These are phyloP conservation scores for Oceanites oceanicus DNA, from an alignment of 2,113 vertebrate species.

Conservation along the genomic window DNA sequence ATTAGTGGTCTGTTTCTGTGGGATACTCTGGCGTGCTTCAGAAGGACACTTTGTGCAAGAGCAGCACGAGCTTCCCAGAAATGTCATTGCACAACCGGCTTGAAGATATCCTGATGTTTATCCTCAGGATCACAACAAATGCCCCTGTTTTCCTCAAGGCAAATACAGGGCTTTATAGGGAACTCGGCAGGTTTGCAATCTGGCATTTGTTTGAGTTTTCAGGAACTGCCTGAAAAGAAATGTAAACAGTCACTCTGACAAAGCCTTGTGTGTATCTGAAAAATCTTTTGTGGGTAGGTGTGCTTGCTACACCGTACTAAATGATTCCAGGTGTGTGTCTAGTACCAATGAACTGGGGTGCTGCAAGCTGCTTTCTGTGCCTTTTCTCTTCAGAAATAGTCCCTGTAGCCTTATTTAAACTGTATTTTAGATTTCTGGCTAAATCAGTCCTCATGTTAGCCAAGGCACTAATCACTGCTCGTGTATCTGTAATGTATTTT, in stretches of 20 bases:
- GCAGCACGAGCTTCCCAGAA: constrained; percentile 12
- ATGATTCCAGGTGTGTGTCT: neutral
- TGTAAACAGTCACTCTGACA: neutral
- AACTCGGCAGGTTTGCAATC: neutral
- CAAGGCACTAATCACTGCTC: neutral
- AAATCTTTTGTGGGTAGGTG: neutral
- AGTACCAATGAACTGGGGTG: accelerated
- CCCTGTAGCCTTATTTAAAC: neutral
- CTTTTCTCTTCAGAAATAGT: neutral
- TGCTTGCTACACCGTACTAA: neutral
- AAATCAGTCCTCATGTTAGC: neutral
- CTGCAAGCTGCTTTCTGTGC: neutral
- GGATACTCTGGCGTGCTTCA: neutral
- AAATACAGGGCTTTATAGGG: neutral
- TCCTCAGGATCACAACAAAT: neutral
- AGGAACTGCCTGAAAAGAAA: constrained; percentile 28
- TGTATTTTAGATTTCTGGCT: neutral
- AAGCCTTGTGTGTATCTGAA: neutral
- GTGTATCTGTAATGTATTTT: neutral
- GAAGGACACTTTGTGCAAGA: neutral
- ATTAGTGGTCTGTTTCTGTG: neutral
- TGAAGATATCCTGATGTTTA: neutral
- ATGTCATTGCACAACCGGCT: neutral
- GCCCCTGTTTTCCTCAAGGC: neutral
- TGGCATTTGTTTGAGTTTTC: constrained; percentile 18